These are phyloP conservation scores for Xestia ashworthii DNA, from an alignment of 2,888 invertebrate genomes.

Conservation along the genomic window DNA sequence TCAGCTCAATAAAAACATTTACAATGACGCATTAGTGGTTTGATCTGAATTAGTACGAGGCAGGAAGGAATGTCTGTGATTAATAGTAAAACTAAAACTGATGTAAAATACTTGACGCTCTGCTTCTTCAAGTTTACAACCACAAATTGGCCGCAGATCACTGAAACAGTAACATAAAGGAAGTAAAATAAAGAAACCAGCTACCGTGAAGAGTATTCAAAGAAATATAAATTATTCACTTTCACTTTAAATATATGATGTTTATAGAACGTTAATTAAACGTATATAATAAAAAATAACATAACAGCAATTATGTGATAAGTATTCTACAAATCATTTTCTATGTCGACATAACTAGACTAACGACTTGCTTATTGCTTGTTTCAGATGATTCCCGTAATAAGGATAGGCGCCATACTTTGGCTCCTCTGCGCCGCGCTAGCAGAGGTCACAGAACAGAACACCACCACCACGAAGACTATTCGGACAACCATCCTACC, in stretches of 20 bases:
- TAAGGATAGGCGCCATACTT: conserved; percentile 82
- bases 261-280: conserved; percentile 60
- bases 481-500: conserved; percentile 87
- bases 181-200: conserved; percentile 61
- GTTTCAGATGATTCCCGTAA: conserved; percentile 89
- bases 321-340: conserved; percentile 43
- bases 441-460: conserved; percentile 79
- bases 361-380: conserved; percentile 61
- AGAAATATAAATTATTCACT: conserved; percentile 66
- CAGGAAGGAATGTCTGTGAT: conserved; percentile 5
- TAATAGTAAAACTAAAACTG: conserved; percentile 21
- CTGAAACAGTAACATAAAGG: conserved; percentile 50
- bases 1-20: not conserved
- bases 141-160: conserved; percentile 47
- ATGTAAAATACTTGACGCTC: conserved; percentile 36
- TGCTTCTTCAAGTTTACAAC: conserved; percentile 32
- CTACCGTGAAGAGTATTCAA: conserved; percentile 59
- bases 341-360: conserved; percentile 14
- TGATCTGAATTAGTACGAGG: not conserved
- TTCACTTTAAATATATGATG: conserved; percentile 62
- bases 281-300: conserved; percentile 46
- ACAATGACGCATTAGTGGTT: not conserved
- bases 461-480: conserved; percentile 84
- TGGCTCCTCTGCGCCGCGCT: conserved; percentile 80
- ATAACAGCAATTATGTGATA: conserved; percentile 48